Evolutionary conservation across 2,888 invertebrate species (phyloP).

Genomic region (Cantharis rustica): DNA sequence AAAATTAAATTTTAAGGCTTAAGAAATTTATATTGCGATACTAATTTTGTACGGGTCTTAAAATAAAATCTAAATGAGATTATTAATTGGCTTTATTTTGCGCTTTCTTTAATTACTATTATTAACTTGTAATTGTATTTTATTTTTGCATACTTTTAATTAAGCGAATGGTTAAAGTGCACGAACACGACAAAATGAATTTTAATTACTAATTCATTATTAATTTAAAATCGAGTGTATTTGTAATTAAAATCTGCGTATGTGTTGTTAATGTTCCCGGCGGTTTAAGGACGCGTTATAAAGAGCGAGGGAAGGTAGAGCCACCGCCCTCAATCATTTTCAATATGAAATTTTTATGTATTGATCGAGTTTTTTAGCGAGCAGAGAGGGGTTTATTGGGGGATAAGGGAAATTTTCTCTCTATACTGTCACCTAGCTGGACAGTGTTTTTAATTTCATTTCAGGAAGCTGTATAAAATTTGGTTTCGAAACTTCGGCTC

Average conservation of each 20-base stretch:
- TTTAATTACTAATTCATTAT: not conserved
- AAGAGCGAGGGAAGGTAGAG: conserved; percentile 37
- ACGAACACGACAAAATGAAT: not conserved
- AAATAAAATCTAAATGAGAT: not conserved
- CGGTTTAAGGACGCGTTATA: conserved; percentile 27
- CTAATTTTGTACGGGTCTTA: not conserved
- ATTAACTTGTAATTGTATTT: not conserved
- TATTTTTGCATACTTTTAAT: not conserved
- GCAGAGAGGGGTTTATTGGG: conserved; percentile 49
- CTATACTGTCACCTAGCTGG: conserved; percentile 51
- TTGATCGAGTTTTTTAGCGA: conserved; percentile 57
- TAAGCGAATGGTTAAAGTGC: not conserved
- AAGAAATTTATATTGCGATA: not conserved
- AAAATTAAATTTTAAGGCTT: not conserved
- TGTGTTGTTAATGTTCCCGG: conserved; percentile 27
- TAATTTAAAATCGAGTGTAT: not conserved
- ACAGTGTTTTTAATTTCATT: conserved; percentile 53
- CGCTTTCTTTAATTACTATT: not conserved
- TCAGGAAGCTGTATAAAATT: conserved; percentile 34
- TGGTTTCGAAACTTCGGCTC: not conserved
- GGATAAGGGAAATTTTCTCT: conserved; percentile 35
- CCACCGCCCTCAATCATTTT: conserved; percentile 58
- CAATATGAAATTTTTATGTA: conserved; percentile 61
- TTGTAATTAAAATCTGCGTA: conserved; percentile 17
- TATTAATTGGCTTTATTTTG: not conserved